Evolutionary conservation across 2,797 vertebrate species (phyloP).

Genomic region (Mormyrops boulengeri): DNA sequence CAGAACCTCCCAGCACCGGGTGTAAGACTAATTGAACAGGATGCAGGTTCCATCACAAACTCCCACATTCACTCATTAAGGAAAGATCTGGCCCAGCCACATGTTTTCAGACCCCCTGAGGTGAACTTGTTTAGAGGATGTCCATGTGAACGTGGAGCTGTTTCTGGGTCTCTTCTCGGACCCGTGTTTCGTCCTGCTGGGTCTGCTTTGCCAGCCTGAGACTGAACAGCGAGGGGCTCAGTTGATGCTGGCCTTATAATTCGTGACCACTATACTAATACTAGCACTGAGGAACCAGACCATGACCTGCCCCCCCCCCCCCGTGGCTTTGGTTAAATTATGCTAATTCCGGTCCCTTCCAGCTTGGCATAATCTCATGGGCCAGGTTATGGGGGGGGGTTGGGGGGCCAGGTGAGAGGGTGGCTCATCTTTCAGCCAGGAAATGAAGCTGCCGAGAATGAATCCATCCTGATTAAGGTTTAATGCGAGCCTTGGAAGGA

Average conservation of each 20-base stretch:
- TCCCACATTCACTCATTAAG: background rate
- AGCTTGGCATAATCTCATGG: background rate
- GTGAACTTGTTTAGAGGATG: background rate
- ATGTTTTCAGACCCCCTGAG: background rate
- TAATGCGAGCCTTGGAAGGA: conserved; percentile 21
- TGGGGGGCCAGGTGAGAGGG: background rate
- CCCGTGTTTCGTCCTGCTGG: background rate
- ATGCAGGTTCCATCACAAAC: background rate
- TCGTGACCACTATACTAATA: background rate
- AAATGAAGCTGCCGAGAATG: conserved; percentile 13
- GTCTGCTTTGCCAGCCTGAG: background rate
- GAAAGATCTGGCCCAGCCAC: background rate
- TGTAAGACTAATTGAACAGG: background rate
- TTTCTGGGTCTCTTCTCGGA: background rate
- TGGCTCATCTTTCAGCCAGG: background rate
- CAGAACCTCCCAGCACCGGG: background rate
- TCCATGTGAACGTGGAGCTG: background rate
- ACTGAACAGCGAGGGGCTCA: background rate
- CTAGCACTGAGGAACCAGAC: background rate
- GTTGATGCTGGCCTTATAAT: background rate
- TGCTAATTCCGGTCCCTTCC: conserved; percentile 3
- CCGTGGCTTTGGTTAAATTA: background rate
- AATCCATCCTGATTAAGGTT: conserved; percentile 23
- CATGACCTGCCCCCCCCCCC: background rate
- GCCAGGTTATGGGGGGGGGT: background rate